Percentiles rank a stretch among this genome's conserved stretches.
Conservation (phyloP, 2,797 vertebrate genomes). For the Stomatorhinus walkeri region DNA sequence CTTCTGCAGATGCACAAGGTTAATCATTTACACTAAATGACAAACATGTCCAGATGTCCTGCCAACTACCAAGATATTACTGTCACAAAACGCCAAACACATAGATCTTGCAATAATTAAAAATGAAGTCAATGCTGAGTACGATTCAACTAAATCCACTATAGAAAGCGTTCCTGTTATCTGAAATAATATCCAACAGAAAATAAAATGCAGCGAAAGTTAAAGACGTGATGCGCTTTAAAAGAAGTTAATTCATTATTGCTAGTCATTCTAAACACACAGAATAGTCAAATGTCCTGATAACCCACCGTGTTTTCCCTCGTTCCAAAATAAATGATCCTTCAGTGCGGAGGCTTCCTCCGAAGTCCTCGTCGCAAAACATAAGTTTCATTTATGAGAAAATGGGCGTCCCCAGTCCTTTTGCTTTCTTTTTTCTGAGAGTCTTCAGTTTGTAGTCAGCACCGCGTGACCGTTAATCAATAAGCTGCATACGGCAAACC, state of each 20-base stretch:
- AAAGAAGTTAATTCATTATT: neutral
- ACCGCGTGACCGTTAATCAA: neutral
- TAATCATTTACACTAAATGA: neutral
- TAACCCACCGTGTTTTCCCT: neutral
- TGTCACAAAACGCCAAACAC: neutral
- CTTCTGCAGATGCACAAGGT: neutral
- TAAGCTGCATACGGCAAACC: neutral
- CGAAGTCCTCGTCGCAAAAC: neutral
- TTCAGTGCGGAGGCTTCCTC: neutral
- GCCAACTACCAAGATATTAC: neutral
- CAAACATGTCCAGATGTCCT: neutral
- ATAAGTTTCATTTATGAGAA: constrained; percentile 54
- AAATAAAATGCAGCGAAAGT: neutral
- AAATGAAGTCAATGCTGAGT: neutral
- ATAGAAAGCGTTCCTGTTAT: neutral
- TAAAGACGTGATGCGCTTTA: neutral
- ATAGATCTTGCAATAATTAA: neutral
- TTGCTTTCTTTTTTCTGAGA: neutral
- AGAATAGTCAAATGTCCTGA: neutral
- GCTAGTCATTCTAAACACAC: neutral
- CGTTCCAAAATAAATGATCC: neutral
- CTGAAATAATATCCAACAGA: neutral
- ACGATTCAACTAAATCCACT: neutral
- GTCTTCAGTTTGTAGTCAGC: neutral
- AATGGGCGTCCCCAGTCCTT: constrained; percentile 41